phyloP scores from a whole-genome alignment of 2,113 vertebrate species.

The Stercorarius parasiticus region DNA sequence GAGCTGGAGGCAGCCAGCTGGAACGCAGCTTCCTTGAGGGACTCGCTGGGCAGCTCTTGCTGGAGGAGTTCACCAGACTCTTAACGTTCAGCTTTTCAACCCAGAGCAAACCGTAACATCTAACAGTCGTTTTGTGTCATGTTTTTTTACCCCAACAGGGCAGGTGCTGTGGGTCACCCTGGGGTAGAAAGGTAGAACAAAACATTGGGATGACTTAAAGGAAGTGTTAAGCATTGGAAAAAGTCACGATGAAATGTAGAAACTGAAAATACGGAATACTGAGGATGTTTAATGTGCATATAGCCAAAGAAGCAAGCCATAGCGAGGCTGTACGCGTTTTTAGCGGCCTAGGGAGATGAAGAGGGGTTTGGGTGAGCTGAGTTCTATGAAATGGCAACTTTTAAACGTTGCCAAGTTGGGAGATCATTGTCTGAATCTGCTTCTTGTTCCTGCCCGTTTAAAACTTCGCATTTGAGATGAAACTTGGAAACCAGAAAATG shows the following conservation, averaged over 20 bases:
- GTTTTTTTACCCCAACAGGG: background rate
- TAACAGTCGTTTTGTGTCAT: fast-evolving
- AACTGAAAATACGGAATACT: fast-evolving
- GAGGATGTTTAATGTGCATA: fast-evolving
- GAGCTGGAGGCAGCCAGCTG: background rate
- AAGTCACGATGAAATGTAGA: background rate
- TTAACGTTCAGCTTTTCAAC: background rate
- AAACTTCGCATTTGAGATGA: background rate
- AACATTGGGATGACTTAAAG: background rate
- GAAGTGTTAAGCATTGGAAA: background rate
- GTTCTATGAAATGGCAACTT: background rate
- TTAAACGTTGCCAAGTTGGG: background rate
- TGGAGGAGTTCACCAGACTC: background rate
- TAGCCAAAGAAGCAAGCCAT: background rate
- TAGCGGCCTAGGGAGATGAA: background rate
- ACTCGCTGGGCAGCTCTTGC: background rate
- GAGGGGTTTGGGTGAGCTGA: background rate
- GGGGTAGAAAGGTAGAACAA: background rate
- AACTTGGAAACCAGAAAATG: background rate
- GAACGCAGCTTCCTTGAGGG: background rate
- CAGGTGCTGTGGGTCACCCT: background rate
- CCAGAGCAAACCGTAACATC: background rate
- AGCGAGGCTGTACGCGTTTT: fast-evolving
- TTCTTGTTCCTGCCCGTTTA: background rate
- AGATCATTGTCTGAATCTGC: background rate